phyloP scores from a whole-genome alignment of 2,113 vertebrate genomes.

The Pristiophorus japonicus region DNA sequence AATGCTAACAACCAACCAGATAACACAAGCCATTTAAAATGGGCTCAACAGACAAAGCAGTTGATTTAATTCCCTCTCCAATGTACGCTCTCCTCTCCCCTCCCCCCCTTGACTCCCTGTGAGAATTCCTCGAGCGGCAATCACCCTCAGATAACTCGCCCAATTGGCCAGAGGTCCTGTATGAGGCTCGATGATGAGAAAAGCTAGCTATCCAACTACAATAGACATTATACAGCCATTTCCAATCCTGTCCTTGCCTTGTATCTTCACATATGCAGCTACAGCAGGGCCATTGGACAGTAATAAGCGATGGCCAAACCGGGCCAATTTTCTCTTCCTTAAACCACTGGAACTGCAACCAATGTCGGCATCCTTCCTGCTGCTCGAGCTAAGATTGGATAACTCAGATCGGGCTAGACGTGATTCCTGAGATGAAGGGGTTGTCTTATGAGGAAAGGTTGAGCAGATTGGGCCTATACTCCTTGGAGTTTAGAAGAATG shows the following conservation, averaged over 20 bases:
- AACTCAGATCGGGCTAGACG: neutral
- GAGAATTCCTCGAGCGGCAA: neutral
- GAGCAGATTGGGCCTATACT: too few species aligned
- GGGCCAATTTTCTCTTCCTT: neutral
- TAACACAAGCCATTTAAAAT: neutral
- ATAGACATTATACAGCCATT: neutral
- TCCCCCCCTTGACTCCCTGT: neutral
- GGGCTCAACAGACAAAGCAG: neutral
- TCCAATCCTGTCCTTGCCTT: neutral
- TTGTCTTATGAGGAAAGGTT: too few species aligned
- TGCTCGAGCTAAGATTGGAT: neutral
- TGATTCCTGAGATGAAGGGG: too few species aligned
- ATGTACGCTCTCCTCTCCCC: neutral
- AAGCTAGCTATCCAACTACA: neutral
- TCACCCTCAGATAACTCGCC: neutral
- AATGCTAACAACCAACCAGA: neutral
- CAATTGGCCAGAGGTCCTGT: neutral
- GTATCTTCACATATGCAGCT: neutral
- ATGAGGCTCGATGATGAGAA: neutral
- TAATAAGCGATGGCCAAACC: neutral
- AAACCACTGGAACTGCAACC: neutral
- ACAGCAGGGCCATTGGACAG: neutral
- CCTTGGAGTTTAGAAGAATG: too few species aligned
- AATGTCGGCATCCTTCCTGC: neutral
- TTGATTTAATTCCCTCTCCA: neutral